Conservation (phyloP, 2,888 invertebrate genomes). For the Leuctra nigra region DNA sequence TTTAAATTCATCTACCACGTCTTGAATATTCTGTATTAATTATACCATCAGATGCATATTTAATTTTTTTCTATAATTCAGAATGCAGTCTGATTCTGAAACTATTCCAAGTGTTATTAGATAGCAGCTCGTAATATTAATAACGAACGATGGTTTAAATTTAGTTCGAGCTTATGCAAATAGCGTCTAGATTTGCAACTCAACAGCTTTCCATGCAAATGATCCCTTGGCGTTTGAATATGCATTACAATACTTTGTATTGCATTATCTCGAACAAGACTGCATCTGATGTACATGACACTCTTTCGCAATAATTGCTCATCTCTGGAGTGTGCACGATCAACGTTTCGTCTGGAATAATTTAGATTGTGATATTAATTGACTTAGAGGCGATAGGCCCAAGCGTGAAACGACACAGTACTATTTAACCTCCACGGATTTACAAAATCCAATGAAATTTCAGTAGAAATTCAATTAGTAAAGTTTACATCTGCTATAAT, state of each 20-base stretch:
- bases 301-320: conserved; percentile 13
- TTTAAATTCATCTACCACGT: too few relatives aligned
- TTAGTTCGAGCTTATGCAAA: conserved; percentile 11
- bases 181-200: not conserved
- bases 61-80: too few relatives aligned
- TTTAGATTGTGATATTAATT: conserved; percentile 16
- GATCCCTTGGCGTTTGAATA: conserved; percentile 11
- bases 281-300: not conserved
- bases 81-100: too few relatives aligned
- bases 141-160: conserved; percentile 11
- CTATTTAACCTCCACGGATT: conserved; percentile 5
- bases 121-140: not conserved
- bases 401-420: not conserved
- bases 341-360: conserved; percentile 8
- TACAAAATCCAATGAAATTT: conserved; percentile 10
- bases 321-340: conserved; percentile 3
- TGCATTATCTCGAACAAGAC: conserved; percentile 1
- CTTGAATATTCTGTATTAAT: too few relatives aligned
- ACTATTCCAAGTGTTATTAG: too few relatives aligned
- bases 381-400: too few relatives aligned
- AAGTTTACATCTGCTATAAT: conserved; percentile 5
- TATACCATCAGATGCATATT: too few relatives aligned
- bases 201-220: conserved; percentile 20
- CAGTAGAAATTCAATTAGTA: conserved; percentile 8
- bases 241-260: conserved; percentile 13